phyloP scores from a whole-genome alignment of 2,797 vertebrate genomes.

The Euthynnus affinis region DNA sequence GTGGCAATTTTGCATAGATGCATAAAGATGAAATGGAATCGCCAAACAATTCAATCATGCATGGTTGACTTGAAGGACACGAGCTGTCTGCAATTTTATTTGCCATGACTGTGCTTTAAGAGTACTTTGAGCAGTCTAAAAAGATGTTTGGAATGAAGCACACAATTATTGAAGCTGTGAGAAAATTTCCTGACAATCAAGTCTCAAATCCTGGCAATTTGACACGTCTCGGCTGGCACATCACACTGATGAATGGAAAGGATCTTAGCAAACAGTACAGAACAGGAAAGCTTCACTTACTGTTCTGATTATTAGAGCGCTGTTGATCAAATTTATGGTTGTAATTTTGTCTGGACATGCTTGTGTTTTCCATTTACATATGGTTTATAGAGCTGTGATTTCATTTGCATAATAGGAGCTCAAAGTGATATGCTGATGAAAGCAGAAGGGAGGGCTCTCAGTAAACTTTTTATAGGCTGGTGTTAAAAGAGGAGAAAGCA shows the following conservation, averaged over 20 bases:
- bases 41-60: conserved; percentile 41
- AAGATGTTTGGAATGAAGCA: conserved; percentile 43
- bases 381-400: conserved; percentile 79
- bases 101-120: conserved; percentile 15
- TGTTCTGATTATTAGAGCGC: conserved; percentile 77
- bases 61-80: conserved; percentile 32
- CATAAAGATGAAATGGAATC: conserved; percentile 43
- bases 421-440: conserved; percentile 81
- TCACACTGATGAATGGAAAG: conserved; percentile 68
- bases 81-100: conserved; percentile 24
- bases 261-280: conserved; percentile 32
- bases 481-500: conserved; percentile 68
- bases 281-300: conserved; percentile 71
- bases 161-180: conserved; percentile 45
- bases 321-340: conserved; percentile 81
- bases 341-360: conserved; percentile 79
- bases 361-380: conserved; percentile 82
- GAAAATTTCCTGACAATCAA: conserved; percentile 66
- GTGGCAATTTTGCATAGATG: conserved; percentile 33
- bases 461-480: conserved; percentile 75
- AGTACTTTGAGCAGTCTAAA: conserved; percentile 31
- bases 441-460: conserved; percentile 72
- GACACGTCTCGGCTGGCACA: conserved; percentile 51
- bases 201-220: conserved; percentile 59
- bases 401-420: conserved; percentile 84